Evolutionary conservation across 2,888 invertebrate species (phyloP).

Genomic region (Drosophila longiperda): DNA sequence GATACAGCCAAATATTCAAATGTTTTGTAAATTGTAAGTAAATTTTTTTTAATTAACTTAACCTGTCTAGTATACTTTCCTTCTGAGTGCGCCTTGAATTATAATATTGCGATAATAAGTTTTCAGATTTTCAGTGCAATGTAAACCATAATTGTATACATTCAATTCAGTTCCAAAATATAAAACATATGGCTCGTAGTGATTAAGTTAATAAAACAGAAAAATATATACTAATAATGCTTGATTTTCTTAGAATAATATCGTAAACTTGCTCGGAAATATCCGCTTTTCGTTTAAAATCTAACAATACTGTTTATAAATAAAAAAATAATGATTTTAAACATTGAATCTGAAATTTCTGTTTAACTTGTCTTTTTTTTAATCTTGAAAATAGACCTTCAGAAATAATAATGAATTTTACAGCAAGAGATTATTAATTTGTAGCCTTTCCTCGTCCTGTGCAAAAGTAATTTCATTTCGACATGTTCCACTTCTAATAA

Average conservation of each 20-base stretch:
- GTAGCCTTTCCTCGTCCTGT: not conserved
- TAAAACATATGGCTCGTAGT: not conserved
- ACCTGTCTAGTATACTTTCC: constrained; percentile 3
- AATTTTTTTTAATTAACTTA: constrained; percentile 52
- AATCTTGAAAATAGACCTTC: not conserved
- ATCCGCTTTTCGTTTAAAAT: not conserved
- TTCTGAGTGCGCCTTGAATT: not conserved
- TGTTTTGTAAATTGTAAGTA: constrained; percentile 44
- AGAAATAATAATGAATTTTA: not conserved
- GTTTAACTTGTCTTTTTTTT: not conserved
- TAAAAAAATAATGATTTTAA: not conserved
- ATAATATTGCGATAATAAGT: not conserved
- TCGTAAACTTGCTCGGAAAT: not conserved
- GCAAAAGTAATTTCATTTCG: constrained; percentile 11
- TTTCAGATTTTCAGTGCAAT: not conserved
- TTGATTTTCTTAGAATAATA: not conserved
- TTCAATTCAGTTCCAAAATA: not conserved
- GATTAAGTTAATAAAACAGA: not conserved
- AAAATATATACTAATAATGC: not conserved
- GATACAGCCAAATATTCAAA: constrained; percentile 26
- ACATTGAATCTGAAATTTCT: not conserved
- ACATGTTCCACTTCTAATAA: not conserved
- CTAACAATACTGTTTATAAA: not conserved
- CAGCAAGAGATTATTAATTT: not conserved
- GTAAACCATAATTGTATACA: not conserved